These are phyloP conservation scores for Nemoura dubitans DNA, from an alignment of 2,888 invertebrate genomes.

Conservation along the genomic window DNA sequence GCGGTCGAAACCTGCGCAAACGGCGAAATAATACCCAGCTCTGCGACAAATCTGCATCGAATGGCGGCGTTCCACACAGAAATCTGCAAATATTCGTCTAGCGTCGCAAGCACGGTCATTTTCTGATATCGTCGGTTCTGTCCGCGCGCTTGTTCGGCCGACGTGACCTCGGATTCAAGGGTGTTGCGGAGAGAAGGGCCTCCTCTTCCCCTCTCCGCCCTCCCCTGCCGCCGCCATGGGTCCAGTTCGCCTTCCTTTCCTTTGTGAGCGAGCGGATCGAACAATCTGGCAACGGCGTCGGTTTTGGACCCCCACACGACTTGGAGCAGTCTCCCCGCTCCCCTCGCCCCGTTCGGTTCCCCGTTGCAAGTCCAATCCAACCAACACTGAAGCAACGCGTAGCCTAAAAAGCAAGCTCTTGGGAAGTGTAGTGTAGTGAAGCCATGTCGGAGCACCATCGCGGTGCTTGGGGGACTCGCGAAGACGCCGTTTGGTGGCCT, in stretches of 20 bases:
- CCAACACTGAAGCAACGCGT: not conserved
- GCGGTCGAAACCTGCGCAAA: not conserved
- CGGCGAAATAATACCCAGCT: not conserved
- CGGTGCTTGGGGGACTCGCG: slow-evolving; percentile 71
- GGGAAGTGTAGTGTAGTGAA: slow-evolving; percentile 47
- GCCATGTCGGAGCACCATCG: slow-evolving; percentile 72
- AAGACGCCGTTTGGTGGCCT: slow-evolving; percentile 68
- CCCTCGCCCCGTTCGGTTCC: slow-evolving; percentile 32
- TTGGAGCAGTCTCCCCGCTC: slow-evolving; percentile 27
- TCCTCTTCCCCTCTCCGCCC: slow-evolving; percentile 53
- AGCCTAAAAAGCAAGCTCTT: slow-evolving; percentile 44
- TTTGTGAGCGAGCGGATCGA: slow-evolving; percentile 58
- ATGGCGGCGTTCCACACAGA: not conserved
- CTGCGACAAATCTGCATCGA: not conserved
- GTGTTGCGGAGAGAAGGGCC: slow-evolving; percentile 52
- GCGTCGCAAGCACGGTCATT: not conserved
- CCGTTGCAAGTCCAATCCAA: slow-evolving; percentile 20
- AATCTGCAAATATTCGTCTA: not conserved
- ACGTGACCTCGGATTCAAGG: slow-evolving; percentile 64
- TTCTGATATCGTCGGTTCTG: not conserved
- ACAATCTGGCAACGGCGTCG: slow-evolving; percentile 40
- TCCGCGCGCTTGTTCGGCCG: not conserved
- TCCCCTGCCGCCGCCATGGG: slow-evolving; percentile 54
- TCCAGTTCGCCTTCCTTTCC: slow-evolving; percentile 55
- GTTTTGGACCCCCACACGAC: slow-evolving; percentile 35